phyloP scores from a whole-genome alignment of 2,113 vertebrate species.

The Thunnus maccoyii region DNA sequence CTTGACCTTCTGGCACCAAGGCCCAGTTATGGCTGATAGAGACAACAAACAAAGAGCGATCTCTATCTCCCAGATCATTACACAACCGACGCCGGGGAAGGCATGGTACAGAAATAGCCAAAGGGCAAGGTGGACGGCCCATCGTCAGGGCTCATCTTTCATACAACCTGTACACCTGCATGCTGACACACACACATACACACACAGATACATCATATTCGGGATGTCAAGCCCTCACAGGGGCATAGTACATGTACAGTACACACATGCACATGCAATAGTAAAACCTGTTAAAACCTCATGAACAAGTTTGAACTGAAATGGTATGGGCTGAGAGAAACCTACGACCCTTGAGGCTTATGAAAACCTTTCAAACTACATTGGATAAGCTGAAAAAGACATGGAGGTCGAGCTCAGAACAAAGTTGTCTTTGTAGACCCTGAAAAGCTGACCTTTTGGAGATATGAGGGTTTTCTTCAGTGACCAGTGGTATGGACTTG shows the following conservation, averaged over 20 bases:
- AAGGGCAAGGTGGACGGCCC: slow-evolving; percentile 83
- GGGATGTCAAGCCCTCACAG: slow-evolving; percentile 10
- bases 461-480: slow-evolving; percentile 10
- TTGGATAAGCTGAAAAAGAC: slow-evolving; percentile 22
- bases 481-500: not conserved
- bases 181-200: slow-evolving; percentile 38
- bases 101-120: slow-evolving; percentile 80
- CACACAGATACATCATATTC: slow-evolving; percentile 31
- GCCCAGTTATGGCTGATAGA: slow-evolving; percentile 80
- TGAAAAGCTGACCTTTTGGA: slow-evolving; percentile 35
- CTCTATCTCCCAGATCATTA: slow-evolving; percentile 81
- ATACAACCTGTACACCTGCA: slow-evolving; percentile 75
- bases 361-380: slow-evolving; percentile 44
- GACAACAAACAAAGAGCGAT: slow-evolving; percentile 82
- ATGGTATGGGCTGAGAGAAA: not conserved
- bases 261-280: slow-evolving; percentile 17
- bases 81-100: slow-evolving; percentile 69
- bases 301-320: slow-evolving; percentile 30
- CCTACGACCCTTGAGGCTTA: slow-evolving; percentile 7
- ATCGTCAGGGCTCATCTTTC: slow-evolving; percentile 82
- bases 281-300: slow-evolving; percentile 21
- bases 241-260: slow-evolving; percentile 36
- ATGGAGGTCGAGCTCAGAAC: slow-evolving; percentile 12
- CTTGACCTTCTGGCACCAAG: slow-evolving; percentile 80
- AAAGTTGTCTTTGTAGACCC: slow-evolving; percentile 41